Percentiles rank a stretch among this genome's conserved stretches.
These are phyloP conservation scores for Helogale parvula DNA, from an alignment of 2,113 vertebrate genomes.

Conservation along the genomic window DNA sequence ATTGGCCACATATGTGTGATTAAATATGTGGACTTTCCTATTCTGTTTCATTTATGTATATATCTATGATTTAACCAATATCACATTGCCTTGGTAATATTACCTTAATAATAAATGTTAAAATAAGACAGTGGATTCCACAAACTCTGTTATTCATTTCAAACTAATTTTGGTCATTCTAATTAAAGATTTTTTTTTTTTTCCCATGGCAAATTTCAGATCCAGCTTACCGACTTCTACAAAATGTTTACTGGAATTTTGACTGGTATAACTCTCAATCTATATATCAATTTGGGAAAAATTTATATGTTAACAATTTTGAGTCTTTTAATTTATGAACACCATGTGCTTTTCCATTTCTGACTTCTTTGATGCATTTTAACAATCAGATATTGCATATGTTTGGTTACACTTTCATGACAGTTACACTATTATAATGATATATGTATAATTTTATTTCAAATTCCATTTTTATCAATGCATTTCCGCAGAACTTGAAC, in stretches of 20 bases:
- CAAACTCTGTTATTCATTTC: not conserved
- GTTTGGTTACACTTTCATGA: not conserved
- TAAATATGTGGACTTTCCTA: not conserved
- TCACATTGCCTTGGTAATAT: not conserved
- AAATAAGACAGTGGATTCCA: not conserved
- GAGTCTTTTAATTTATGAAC: not conserved
- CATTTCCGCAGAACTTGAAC: not conserved
- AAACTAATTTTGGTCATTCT: not conserved
- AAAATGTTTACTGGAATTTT: not conserved
- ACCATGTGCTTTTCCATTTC: not conserved
- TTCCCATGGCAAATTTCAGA: not conserved
- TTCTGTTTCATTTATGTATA: not conserved
- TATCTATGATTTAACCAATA: not conserved
- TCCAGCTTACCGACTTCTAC: not conserved
- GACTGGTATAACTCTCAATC: not conserved
- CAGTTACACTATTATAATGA: not conserved
- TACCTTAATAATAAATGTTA: not conserved
- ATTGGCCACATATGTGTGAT: not conserved
- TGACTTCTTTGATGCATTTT: not conserved
- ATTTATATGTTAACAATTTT: not conserved
- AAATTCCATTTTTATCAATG: not conserved
- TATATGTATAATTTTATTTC: not conserved
- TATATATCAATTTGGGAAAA: not conserved
- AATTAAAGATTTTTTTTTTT: not conserved
- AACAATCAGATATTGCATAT: not conserved